These are phyloP conservation scores for Rostratula benghalensis DNA, from an alignment of 2,113 vertebrate genomes.

Conservation along the genomic window DNA sequence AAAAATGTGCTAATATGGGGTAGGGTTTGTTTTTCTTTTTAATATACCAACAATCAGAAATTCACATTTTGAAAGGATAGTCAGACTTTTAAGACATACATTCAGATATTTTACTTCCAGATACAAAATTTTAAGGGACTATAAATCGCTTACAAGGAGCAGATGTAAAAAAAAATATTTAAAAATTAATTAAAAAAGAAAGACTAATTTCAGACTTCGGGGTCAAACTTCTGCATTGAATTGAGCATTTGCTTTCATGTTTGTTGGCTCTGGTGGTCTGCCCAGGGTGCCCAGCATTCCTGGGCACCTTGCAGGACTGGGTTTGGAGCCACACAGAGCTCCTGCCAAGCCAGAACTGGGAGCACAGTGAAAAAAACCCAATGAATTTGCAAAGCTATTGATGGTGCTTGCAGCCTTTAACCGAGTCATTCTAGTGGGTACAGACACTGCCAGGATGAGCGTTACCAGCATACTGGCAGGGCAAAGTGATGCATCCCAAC, in stretches of 20 bases:
- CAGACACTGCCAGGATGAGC: rapidly evolving
- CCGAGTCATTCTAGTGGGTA: neutral
- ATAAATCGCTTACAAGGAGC: neutral
- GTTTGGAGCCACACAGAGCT: neutral
- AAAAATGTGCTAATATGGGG: slow-evolving; percentile 35
- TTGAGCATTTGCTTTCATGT: neutral
- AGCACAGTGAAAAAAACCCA: neutral
- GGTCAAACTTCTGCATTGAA: neutral
- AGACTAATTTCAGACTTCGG: neutral
- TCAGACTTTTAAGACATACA: slow-evolving; percentile 32
- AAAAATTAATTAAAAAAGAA: neutral
- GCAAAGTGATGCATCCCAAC: neutral
- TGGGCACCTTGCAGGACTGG: neutral
- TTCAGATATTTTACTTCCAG: slow-evolving; percentile 35
- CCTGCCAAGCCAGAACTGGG: neutral
- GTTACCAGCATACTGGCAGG: neutral
- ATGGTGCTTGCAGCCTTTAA: neutral
- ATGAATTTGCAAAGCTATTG: neutral
- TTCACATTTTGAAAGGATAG: slow-evolving; percentile 29
- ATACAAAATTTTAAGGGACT: slow-evolving; percentile 24
- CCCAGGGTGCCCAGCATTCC: neutral
- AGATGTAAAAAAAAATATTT: neutral
- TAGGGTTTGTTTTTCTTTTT: neutral
- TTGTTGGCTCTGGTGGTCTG: neutral
- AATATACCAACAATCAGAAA: slow-evolving; percentile 1